Evolutionary conservation across 2,113 vertebrate genomes (phyloP).

Genomic region (Xiphophorus hellerii): DNA sequence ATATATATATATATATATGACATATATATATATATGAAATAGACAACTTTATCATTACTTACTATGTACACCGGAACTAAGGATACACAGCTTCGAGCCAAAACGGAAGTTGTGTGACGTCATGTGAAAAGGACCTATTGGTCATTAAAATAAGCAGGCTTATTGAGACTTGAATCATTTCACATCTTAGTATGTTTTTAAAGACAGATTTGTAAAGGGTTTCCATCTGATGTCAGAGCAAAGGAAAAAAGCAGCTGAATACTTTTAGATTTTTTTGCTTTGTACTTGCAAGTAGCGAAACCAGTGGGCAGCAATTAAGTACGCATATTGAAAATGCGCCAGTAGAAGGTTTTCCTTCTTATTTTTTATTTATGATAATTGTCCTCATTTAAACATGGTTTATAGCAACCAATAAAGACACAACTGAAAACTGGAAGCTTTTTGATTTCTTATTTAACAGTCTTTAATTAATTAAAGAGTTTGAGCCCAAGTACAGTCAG

Average conservation of each 20-base stretch:
- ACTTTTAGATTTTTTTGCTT: background rate
- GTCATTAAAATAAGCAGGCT: background rate
- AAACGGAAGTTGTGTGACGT: too few relatives aligned
- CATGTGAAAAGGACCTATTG: too few relatives aligned
- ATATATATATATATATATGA: too few relatives aligned
- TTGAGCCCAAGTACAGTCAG: too few relatives aligned
- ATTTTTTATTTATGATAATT: constrained; percentile 47
- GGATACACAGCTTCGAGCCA: too few relatives aligned
- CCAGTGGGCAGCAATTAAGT: constrained; percentile 9
- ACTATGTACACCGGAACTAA: too few relatives aligned
- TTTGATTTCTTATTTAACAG: constrained; percentile 19
- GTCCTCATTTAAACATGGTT: constrained; percentile 66
- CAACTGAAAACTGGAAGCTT: constrained; percentile 29
- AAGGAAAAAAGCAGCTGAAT: constrained; percentile 23
- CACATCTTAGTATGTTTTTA: background rate
- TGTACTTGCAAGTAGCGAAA: constrained; percentile 10
- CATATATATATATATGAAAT: too few relatives aligned
- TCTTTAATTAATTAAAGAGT: too few relatives aligned
- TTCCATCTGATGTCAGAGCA: background rate
- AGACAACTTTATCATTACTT: too few relatives aligned
- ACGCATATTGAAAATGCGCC: constrained; percentile 23
- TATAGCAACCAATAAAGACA: constrained; percentile 67
- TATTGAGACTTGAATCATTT: background rate
- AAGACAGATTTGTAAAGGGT: background rate
- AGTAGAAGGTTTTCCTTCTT: constrained; percentile 4